Percentiles rank a stretch among this genome's conserved stretches.
Conservation (phyloP, 1,140 invertebrate genomes). For the Dendroctonus valens region DNA sequence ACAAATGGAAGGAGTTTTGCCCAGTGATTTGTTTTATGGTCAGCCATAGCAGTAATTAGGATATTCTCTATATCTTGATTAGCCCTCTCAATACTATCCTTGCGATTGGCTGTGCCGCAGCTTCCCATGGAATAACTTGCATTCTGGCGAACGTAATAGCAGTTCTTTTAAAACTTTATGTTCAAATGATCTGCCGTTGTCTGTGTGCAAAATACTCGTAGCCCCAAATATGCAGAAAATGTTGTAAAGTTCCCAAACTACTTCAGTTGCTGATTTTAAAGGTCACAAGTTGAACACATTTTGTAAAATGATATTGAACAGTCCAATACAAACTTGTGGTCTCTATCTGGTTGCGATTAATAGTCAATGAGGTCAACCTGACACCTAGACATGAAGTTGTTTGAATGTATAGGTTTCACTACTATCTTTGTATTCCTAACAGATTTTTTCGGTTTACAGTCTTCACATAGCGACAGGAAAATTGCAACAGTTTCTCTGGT, state of each 20-base stretch:
- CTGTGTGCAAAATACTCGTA: slow-evolving; percentile 38
- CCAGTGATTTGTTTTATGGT: slow-evolving; percentile 43
- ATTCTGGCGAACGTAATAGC: slow-evolving; percentile 35
- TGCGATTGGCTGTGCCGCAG: slow-evolving; percentile 40
- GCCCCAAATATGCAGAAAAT: slow-evolving; percentile 38
- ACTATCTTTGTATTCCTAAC: too few species aligned
- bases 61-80: slow-evolving; percentile 50
- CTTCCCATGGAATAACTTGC: slow-evolving; percentile 34
- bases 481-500: too few species aligned
- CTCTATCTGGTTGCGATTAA: background rate
- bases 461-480: too few species aligned
- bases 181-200: slow-evolving; percentile 39
- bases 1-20: slow-evolving; percentile 40
- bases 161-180: slow-evolving; percentile 35
- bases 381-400: too few species aligned
- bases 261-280: slow-evolving; percentile 48
- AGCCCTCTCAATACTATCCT: slow-evolving; percentile 41
- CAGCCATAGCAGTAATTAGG: slow-evolving; percentile 42
- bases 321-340: slow-evolving; percentile 51
- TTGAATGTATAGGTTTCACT: too few species aligned
- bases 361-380: background rate
- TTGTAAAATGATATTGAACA: slow-evolving; percentile 22
- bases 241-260: slow-evolving; percentile 48
- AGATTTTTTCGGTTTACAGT: too few species aligned
- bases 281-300: background rate